Base-by-base conservation (phyloP, 2,888 invertebrate genomes). In the Anorthoa munda region DNA sequence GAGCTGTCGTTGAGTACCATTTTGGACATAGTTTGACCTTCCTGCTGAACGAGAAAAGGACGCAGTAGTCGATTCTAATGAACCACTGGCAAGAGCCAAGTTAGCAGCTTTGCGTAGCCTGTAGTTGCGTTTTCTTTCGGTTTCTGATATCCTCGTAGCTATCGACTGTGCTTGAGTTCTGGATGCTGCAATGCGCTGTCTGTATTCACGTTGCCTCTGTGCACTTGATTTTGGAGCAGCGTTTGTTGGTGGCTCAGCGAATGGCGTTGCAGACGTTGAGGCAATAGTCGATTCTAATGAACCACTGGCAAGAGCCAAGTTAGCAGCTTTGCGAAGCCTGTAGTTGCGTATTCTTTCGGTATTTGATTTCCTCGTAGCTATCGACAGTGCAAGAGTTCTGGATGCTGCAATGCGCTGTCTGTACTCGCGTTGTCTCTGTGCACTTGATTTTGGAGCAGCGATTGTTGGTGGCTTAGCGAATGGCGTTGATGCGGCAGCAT, bases 21-120 rank as follows among this genome's bases (percentile, higher is more conserved):
- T 61, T 48, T 63, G 83, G 65, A 55, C 21, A 45, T n/a, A 11
- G 48, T 61, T 61, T 61, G 48, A 61, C 46, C 61, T 61, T 61
- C 48, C 21, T 17, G 13, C 53, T 55, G 21, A 23, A 55, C 18
- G 23, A 56, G 45, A 46, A 39, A 23, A 23, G 13, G 55, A 55
- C n/a, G 55, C 53, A 55, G 53, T 18, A 39, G 55, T 46, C 45
- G 55, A 55, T 55, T 66, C 45, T 55, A 66, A 21, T 21, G 55
- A 46, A 46, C 56, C 66, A 23, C 23, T 66, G 65, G 26, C 26
- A 26, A 4, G 26, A 31, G 31, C 31, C 0, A n/a, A n/a, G n/a
- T n/a, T n/a, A n/a, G n/a, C n/a, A n/a, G 59, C 17, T 59, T n/a
- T 11, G 26, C 65, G 39, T 39, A 45, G 9, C 2, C 56, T 58